Evolutionary conservation across 2,113 vertebrate species (phyloP).

Genomic region (Porphyrio hochstetteri): DNA sequence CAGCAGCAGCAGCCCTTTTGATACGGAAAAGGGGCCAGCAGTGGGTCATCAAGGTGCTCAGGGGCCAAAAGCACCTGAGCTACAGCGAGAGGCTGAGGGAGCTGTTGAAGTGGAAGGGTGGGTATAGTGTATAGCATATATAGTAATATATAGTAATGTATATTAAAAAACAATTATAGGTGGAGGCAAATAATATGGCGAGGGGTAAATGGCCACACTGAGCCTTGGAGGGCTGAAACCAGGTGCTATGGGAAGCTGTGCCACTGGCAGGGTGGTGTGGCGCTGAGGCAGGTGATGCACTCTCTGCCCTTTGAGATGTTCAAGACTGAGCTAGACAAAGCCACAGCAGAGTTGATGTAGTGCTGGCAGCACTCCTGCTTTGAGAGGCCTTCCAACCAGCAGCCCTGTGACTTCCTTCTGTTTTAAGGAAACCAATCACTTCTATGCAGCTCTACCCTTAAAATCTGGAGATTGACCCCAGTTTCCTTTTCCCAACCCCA

Average conservation of each 20-base stretch:
- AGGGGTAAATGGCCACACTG: not conserved
- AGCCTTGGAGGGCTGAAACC: not conserved
- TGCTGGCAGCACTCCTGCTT: not conserved
- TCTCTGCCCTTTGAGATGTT: not conserved
- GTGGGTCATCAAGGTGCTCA: not conserved
- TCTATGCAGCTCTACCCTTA: not conserved
- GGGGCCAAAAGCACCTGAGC: not conserved
- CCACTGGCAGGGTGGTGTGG: not conserved
- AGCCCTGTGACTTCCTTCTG: not conserved
- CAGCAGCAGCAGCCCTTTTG: not conserved
- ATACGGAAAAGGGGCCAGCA: not conserved
- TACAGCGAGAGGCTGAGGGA: not conserved
- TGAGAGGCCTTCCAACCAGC: not conserved
- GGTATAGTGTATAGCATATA: too few relatives aligned
- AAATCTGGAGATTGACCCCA: not conserved
- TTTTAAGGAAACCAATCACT: not conserved
- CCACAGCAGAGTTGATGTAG: not conserved
- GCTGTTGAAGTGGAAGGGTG: not conserved
- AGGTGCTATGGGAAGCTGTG: not conserved
- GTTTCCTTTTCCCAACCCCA: not conserved
- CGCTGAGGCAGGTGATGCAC: not conserved
- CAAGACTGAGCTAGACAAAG: not conserved
- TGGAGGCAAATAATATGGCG: not conserved
- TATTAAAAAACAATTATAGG: not conserved
- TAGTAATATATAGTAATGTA: too few relatives aligned